Base-by-base conservation (phyloP, 2,797 vertebrate genomes). In the Sebastiscus albofasciatus region DNA sequence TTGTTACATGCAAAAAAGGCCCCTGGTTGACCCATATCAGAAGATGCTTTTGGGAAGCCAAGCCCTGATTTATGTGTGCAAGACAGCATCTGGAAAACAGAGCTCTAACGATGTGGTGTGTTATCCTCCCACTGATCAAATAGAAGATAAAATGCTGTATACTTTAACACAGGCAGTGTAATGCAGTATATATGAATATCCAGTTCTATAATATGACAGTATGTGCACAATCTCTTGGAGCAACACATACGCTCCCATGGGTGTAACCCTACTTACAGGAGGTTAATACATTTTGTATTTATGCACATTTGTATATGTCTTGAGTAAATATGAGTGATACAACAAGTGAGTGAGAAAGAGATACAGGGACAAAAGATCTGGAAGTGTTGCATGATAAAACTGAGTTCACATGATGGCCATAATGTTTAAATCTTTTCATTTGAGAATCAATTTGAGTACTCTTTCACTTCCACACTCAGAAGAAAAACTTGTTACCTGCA, bases 1-100 rank as follows among this genome's bases (percentile, higher is more conserved):
- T 65, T 81, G 60, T 62, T 65, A 24, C 52, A 80, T 74, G 62
- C 74, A 79, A 84, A 87, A 55, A 69, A 78, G 60, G 55, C 77
- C 77, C 36, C 67, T 60, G 60, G 52, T 67, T 81, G 73, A 85
- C 77, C 80, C 67, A 54, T 7, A 67, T 80, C 42, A 52, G 18
- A 75, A 18, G 70, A 68, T 60, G 46, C 33, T 77, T 82, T 34
- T 64, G 34, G 22, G 52, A 67, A 77, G 67, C 60, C 27, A 46
- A 18, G 69, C 18, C 16, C 29, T 71, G 67, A 62, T 79, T 75
- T 59, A 79, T 75, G 33, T 67, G 31, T 39, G 75, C 29, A 75
- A 26, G 29, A 68, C 39, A 68, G 46, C 46, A 52, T 72, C 62
- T 75, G 24, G 20, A 65, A 36, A 70, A 69, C 26, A 72, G 8